Percentiles rank a stretch among this genome's conserved stretches.
Conservation (phyloP, 92 coral and sea anemone species). For the Isaurus tuberculatus region DNA sequence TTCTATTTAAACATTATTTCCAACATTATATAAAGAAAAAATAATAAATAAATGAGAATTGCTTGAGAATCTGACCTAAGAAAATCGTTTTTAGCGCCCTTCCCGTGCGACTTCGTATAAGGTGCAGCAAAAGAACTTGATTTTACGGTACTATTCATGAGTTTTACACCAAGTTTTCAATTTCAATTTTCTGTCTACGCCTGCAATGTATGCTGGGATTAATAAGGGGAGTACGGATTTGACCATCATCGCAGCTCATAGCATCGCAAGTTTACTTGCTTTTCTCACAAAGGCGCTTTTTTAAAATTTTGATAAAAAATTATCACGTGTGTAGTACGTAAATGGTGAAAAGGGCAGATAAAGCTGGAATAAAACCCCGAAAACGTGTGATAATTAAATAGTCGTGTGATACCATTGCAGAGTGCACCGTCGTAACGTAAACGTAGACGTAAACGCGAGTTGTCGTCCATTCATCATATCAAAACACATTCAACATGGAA, state of each 20-base stretch:
- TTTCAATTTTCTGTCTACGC: not conserved
- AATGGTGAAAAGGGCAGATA: not conserved
- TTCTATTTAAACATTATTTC: not conserved
- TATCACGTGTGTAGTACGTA: too few species aligned
- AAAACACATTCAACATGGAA: too few species aligned
- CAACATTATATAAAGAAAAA: not conserved
- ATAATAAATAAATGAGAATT: not conserved
- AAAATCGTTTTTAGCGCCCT: not conserved
- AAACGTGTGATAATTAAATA: too few species aligned
- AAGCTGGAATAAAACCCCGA: not conserved
- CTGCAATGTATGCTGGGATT: conserved; percentile 15
- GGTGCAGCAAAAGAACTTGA: not conserved
- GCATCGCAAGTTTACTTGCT: too few species aligned
- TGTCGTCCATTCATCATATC: too few species aligned
- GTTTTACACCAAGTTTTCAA: conserved; percentile 15
- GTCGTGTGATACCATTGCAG: too few species aligned
- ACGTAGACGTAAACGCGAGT: too few species aligned
- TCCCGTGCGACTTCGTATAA: not conserved
- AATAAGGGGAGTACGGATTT: conserved; percentile 39
- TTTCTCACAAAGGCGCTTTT: too few species aligned
- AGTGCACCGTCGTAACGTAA: too few species aligned
- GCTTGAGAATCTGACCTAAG: not conserved
- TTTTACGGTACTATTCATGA: not conserved
- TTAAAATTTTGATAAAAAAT: too few species aligned
- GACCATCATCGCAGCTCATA: too few species aligned